These are phyloP conservation scores for Lydus trimaculatus DNA, from an alignment of 2,888 invertebrate species.

Conservation along the genomic window DNA sequence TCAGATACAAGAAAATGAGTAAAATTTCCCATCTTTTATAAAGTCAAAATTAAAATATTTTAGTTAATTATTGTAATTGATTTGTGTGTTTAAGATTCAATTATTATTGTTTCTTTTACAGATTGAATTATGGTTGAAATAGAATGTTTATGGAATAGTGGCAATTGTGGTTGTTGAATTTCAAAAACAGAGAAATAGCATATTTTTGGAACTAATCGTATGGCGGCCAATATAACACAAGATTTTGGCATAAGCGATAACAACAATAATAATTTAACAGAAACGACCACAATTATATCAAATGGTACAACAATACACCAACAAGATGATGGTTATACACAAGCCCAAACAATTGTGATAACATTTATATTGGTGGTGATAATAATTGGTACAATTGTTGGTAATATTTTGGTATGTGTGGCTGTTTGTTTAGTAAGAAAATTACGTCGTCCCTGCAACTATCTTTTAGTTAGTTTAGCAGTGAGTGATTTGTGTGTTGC, in stretches of 20 bases:
- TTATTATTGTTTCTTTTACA: constrained; percentile 15
- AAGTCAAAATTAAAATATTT: neutral
- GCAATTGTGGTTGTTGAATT: no score
- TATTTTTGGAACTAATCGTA: constrained; percentile 48
- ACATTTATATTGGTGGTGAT: constrained; percentile 76
- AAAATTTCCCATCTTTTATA: no score
- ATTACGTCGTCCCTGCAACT: constrained; percentile 88
- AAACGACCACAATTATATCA: neutral
- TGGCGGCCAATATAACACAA: constrained; percentile 56
- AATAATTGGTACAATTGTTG: constrained; percentile 81
- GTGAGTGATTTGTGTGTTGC: constrained; percentile 97
- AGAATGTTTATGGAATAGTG: neutral
- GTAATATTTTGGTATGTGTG: constrained; percentile 92
- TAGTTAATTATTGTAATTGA: constrained; percentile 7
- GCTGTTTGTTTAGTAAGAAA: constrained; percentile 95
- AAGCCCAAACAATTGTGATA: constrained; percentile 70
- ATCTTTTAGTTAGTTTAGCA: constrained; percentile 92
- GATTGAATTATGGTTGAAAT: constrained; percentile 1
- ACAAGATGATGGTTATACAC: constrained; percentile 46
- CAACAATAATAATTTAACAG: constrained; percentile 17
- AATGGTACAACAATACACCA: constrained; percentile 26
- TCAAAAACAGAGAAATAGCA: neutral
- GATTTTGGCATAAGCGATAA: constrained; percentile 27
- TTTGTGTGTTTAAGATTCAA: neutral
- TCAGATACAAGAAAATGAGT: neutral